phyloP scores from a whole-genome alignment of 2,113 vertebrate species.

The Rhea pennata region DNA sequence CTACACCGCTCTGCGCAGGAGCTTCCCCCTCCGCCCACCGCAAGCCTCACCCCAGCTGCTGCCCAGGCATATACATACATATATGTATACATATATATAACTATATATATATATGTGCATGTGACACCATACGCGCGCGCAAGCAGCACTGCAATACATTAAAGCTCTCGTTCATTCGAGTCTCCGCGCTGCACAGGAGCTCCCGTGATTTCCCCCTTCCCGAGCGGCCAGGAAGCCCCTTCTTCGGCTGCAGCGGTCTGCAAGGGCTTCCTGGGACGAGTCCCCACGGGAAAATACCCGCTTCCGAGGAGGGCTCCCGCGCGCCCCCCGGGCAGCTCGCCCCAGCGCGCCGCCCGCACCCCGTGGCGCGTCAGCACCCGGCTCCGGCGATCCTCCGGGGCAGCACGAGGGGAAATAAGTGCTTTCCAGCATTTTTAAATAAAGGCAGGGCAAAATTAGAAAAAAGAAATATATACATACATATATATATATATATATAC shows the following conservation, averaged over 20 bases:
- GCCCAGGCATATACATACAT: no score
- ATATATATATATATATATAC: background rate
- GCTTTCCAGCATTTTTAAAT: background rate
- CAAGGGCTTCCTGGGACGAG: background rate
- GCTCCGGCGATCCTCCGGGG: background rate
- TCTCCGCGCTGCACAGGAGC: background rate
- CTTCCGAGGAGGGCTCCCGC: background rate
- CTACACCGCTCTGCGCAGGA: background rate
- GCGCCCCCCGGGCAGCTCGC: no score
- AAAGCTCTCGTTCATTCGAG: background rate
- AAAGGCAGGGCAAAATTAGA: background rate
- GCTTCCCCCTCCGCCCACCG: no score
- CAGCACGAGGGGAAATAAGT: background rate
- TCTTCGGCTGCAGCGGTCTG: background rate
- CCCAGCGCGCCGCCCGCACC: background rate
- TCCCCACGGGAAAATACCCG: background rate
- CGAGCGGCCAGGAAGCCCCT: background rate
- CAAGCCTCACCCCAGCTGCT: no score
- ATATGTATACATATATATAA: no score
- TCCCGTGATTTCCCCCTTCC: background rate
- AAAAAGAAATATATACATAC: fast-evolving
- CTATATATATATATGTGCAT: no score
- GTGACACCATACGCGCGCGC: no score
- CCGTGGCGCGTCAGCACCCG: background rate
- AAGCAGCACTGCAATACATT: background rate